Evolutionary conservation across 2,113 vertebrate genomes (phyloP).

Genomic region (Mugil cephalus): DNA sequence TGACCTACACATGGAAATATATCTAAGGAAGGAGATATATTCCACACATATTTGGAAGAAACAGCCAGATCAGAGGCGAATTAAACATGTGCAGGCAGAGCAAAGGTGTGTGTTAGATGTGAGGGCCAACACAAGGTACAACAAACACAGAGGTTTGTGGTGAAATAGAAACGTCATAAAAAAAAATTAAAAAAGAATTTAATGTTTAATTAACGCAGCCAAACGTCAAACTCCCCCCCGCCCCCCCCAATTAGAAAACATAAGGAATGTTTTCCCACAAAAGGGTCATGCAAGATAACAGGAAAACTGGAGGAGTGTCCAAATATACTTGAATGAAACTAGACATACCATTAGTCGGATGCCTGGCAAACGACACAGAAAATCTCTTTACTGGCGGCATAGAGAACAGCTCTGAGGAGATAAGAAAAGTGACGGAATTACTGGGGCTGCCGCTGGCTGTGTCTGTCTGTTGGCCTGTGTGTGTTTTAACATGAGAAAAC

Average conservation of each 20-base stretch:
- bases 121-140: conserved; percentile 56
- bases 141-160: conserved; percentile 49
- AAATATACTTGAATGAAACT: conserved; percentile 83
- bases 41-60: conserved; percentile 42
- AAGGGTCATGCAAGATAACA: conserved; percentile 84
- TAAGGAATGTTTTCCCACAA: conserved; percentile 65
- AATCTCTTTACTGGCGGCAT: conserved; percentile 99
- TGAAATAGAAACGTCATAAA: conserved; percentile 40
- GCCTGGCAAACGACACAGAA: conserved; percentile 99
- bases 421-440: conserved; percentile 92
- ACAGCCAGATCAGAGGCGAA: conserved; percentile 35
- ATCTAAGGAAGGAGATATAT: conserved; percentile 51
- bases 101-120: conserved; percentile 65
- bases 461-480: conserved; percentile 35
- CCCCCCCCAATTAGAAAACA: conserved; percentile 59
- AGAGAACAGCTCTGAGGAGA: conserved; percentile 99
- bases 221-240: conserved; percentile 47
- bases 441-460: conserved; percentile 65
- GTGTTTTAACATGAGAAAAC: conserved; percentile 17
- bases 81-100: conserved; percentile 55
- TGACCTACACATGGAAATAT: conserved; percentile 37
- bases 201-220: conserved; percentile 57
- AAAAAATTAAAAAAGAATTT: conserved; percentile 15
- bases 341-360: conserved; percentile 99
- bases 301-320: conserved; percentile 62